Evolutionary conservation across 2,888 invertebrate species (phyloP).

Genomic region (Agrotis ipsilon): DNA sequence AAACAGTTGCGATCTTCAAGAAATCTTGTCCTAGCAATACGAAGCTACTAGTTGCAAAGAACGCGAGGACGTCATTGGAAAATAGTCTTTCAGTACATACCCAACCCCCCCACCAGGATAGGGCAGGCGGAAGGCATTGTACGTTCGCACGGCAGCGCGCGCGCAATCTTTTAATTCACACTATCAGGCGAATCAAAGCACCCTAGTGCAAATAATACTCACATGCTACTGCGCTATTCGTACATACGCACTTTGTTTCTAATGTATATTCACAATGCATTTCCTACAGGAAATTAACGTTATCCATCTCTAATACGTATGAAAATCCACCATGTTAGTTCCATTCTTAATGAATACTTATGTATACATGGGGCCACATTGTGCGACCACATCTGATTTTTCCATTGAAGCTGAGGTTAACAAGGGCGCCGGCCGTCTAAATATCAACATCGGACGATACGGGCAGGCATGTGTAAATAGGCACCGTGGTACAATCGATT

Average conservation of each 20-base stretch:
- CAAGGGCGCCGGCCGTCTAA: slow-evolving; percentile 78
- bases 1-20: background rate
- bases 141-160: slow-evolving; percentile 67
- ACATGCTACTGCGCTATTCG: slow-evolving; percentile 45
- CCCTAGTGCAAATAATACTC: slow-evolving; percentile 68
- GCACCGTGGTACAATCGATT: slow-evolving; percentile 85
- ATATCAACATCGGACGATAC: slow-evolving; percentile 76
- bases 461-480: slow-evolving; percentile 81
- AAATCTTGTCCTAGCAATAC: slow-evolving; percentile 13
- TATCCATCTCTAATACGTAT: slow-evolving; percentile 41
- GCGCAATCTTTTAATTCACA: slow-evolving; percentile 82
- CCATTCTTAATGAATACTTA: slow-evolving; percentile 47
- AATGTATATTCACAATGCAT: slow-evolving; percentile 39
- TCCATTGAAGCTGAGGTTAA: slow-evolving; percentile 70
- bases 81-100: slow-evolving; percentile 37
- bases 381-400: slow-evolving; percentile 72
- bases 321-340: slow-evolving; percentile 42
- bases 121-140: slow-evolving; percentile 72
- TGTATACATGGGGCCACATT: slow-evolving; percentile 34
- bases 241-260: slow-evolving; percentile 55
- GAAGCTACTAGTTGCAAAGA: slow-evolving; percentile 20
- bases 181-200: slow-evolving; percentile 74
- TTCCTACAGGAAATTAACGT: slow-evolving; percentile 54
- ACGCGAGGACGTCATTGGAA: slow-evolving; percentile 42
- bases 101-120: slow-evolving; percentile 50